phyloP scores from a whole-genome alignment of 1,140 invertebrate genomes.

The Orussus abietinus region DNA sequence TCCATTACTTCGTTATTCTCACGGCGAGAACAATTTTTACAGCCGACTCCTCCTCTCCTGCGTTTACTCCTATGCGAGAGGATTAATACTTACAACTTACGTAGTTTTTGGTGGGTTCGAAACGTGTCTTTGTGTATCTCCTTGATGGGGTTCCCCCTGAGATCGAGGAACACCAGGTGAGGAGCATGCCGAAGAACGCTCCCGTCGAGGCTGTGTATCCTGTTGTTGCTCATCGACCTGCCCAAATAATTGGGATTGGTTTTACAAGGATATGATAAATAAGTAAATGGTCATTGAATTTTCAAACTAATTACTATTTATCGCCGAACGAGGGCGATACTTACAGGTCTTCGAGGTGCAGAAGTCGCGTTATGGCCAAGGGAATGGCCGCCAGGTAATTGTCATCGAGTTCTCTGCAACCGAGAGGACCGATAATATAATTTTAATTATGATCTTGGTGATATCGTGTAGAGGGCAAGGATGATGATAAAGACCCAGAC shows the following conservation, averaged over 20 bases:
- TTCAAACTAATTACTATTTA: constrained; percentile 21
- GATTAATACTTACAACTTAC: constrained; percentile 66
- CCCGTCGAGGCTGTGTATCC: constrained; percentile 60
- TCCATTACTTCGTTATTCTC: background rate
- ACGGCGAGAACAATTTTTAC: background rate
- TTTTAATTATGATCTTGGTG: no score
- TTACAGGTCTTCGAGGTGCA: constrained; percentile 70
- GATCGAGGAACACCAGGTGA: constrained; percentile 62
- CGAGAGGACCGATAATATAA: no score
- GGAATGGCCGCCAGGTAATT: constrained; percentile 68
- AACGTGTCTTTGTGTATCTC: constrained; percentile 64
- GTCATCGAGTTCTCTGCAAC: constrained; percentile 69
- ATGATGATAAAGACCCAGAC: no score
- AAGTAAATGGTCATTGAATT: constrained; percentile 7
- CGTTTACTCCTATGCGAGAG: background rate
- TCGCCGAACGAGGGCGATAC: constrained; percentile 35
- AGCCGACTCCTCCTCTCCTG: no score
- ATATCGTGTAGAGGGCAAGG: no score
- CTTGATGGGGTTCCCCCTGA: constrained; percentile 68
- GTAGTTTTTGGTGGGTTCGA: constrained; percentile 61
- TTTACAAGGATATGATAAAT: constrained; percentile 6
- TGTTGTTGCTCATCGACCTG: constrained; percentile 69
- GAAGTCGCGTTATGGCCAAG: constrained; percentile 60
- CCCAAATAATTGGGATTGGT: constrained; percentile 19
- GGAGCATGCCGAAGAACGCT: constrained; percentile 58